These are phyloP conservation scores for Schizaphis graminum DNA, from an alignment of 2,888 invertebrate genomes.

Conservation along the genomic window DNA sequence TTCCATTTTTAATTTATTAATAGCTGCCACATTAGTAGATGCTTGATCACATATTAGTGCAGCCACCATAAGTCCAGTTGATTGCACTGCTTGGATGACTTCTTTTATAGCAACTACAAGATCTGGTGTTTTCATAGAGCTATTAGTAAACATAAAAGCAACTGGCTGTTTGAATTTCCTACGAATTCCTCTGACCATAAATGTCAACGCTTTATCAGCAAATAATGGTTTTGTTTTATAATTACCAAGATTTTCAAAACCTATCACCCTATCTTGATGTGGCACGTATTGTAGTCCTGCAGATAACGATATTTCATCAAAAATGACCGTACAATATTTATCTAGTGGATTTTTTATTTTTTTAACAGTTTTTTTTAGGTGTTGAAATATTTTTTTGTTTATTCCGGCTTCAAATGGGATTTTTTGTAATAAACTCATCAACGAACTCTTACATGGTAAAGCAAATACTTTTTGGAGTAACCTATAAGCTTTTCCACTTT, in stretches of 20 bases:
- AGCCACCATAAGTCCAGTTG: constrained; percentile 25
- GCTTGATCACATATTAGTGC: constrained; percentile 47
- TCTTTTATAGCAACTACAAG: constrained; percentile 28
- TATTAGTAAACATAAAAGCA: constrained; percentile 25
- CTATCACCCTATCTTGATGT: constrained; percentile 30
- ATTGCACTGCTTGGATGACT: constrained; percentile 28
- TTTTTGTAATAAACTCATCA: constrained; percentile 24
- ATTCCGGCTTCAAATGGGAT: constrained; percentile 35
- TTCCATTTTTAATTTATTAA: constrained; percentile 35
- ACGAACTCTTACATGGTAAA: constrained; percentile 24
- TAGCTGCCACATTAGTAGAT: constrained; percentile 60
- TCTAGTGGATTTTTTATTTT: constrained; percentile 12
- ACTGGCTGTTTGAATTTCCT: constrained; percentile 40
- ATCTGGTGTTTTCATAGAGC: constrained; percentile 1
- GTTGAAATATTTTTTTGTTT: constrained; percentile 29
- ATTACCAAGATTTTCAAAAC: constrained; percentile 43
- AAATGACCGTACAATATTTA: background rate
- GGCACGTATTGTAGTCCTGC: background rate
- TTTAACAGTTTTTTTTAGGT: constrained; percentile 13
- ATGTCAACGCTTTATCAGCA: too few relatives aligned
- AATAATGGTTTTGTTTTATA: constrained; percentile 11
- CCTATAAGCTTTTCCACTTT: constrained; percentile 37
- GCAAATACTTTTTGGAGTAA: constrained; percentile 46
- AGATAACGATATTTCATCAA: constrained; percentile 42
- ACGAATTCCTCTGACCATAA: constrained; percentile 42